These are phyloP conservation scores for Meloidogyne chitwoodi DNA, from an alignment of 1,140 invertebrate genomes.

Conservation along the genomic window DNA sequence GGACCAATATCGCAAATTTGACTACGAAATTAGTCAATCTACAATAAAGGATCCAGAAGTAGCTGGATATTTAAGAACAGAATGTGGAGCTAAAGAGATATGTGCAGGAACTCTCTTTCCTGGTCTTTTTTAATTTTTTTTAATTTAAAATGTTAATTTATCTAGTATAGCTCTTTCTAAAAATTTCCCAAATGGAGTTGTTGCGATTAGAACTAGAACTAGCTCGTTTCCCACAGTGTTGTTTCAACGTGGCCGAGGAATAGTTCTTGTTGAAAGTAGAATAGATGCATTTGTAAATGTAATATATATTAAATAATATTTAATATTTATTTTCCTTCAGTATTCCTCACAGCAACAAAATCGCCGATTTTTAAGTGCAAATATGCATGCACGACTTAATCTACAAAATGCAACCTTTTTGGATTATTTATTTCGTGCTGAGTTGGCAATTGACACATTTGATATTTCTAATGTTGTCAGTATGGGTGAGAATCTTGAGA, in stretches of 20 bases:
- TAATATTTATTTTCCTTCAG: conserved; percentile 34
- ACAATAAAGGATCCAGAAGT: conserved; percentile 53
- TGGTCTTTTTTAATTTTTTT: background rate
- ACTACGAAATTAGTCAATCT: conserved; percentile 55
- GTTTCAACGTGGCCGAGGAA: conserved; percentile 47
- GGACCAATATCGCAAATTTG: conserved; percentile 51
- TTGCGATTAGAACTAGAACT: conserved; percentile 59
- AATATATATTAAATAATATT: conserved; percentile 13
- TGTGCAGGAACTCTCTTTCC: conserved; percentile 58
- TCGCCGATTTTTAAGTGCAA: conserved; percentile 54
- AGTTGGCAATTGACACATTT: conserved; percentile 49
- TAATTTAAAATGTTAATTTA: background rate
- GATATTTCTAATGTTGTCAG: conserved; percentile 53
- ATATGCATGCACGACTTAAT: conserved; percentile 54
- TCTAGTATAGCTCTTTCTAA: conserved; percentile 44
- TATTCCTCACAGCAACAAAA: conserved; percentile 46
- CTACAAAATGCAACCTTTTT: conserved; percentile 52
- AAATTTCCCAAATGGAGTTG: conserved; percentile 52
- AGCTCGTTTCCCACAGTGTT: conserved; percentile 50
- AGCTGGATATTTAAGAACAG: conserved; percentile 55
- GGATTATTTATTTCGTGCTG: conserved; percentile 47
- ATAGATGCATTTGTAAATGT: conserved; percentile 59
- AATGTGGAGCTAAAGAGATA: conserved; percentile 54
- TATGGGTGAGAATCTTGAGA: conserved; percentile 15
- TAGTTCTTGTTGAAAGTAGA: conserved; percentile 51